A percentile compares a stretch with the other conserved stretches of the same genome.
Evolutionary conservation across 1,140 invertebrate species (phyloP).

Genomic region (Charaxes varanes): DNA sequence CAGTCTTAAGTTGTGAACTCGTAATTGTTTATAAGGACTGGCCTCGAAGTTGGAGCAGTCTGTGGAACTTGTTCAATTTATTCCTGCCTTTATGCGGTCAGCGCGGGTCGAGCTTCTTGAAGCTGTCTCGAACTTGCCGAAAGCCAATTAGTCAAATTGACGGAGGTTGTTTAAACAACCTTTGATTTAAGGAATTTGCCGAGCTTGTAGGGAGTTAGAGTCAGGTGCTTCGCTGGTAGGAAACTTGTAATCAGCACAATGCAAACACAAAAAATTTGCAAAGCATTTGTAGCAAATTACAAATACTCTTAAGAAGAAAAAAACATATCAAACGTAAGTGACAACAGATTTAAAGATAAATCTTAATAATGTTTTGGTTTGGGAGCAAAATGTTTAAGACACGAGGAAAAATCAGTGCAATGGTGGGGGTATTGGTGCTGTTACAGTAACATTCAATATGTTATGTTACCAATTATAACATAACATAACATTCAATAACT

Average conservation of each 20-base stretch:
- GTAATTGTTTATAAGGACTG: constrained; percentile 12
- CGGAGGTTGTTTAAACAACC: constrained; percentile 14
- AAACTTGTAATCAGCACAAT: neutral
- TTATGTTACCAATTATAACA: too few species aligned
- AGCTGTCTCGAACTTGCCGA: constrained; percentile 24
- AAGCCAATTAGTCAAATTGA: constrained; percentile 49
- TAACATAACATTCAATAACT: too few species aligned
- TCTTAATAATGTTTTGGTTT: too few species aligned
- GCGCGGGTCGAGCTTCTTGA: constrained; percentile 6
- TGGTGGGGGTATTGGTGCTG: too few species aligned
- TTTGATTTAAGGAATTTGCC: constrained; percentile 6
- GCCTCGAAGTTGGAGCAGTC: neutral
- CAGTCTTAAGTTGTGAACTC: constrained; percentile 3
- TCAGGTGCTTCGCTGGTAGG: neutral
- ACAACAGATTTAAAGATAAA: too few species aligned
- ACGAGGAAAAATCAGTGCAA: too few species aligned
- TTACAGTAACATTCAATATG: too few species aligned
- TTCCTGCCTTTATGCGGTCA: constrained; percentile 13
- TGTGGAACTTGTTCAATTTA: constrained; percentile 14
- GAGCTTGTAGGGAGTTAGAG: neutral
- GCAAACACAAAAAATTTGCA: neutral
- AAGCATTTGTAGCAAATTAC: neutral
- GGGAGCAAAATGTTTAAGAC: too few species aligned
- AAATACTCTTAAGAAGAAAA: neutral
- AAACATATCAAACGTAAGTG: too few species aligned